Evolutionary conservation across 2,113 vertebrate genomes (phyloP).

Genomic region (Entomyzon cyanotis): DNA sequence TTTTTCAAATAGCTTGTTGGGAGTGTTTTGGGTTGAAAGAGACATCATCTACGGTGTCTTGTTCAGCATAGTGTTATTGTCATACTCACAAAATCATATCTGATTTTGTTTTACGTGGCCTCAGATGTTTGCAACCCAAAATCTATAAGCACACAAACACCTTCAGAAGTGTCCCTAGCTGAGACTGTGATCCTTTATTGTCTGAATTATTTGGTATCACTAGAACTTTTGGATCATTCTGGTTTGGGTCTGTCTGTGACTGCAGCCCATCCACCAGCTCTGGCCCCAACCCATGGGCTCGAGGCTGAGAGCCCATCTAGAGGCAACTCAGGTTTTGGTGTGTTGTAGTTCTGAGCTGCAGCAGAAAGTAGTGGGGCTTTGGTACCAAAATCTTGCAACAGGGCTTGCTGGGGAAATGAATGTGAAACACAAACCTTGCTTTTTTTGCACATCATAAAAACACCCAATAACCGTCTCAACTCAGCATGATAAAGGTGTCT

Average conservation of each 20-base stretch:
- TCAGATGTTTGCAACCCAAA: not conserved
- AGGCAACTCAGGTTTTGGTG: not conserved
- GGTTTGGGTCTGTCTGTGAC: not conserved
- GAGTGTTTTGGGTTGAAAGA: not conserved
- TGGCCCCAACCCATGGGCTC: not conserved
- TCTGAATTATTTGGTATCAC: not conserved
- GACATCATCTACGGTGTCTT: not conserved
- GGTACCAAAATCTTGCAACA: not conserved
- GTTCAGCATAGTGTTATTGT: not conserved
- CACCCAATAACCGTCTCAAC: not conserved
- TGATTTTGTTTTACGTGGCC: not conserved
- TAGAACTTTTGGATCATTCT: not conserved
- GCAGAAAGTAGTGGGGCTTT: not conserved
- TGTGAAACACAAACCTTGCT: not conserved
- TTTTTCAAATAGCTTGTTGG: not conserved
- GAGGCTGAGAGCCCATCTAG: not conserved
- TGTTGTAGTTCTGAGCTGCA: not conserved
- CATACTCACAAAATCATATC: not conserved
- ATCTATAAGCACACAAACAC: not conserved
- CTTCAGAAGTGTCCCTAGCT: not conserved
- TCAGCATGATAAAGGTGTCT: not conserved
- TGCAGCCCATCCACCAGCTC: not conserved
- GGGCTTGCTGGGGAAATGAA: not conserved
- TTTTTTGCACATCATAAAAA: not conserved
- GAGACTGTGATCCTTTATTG: not conserved